Evolutionary conservation across 2,797 vertebrate species (phyloP).

Genomic region (Gambusia yucatana): DNA sequence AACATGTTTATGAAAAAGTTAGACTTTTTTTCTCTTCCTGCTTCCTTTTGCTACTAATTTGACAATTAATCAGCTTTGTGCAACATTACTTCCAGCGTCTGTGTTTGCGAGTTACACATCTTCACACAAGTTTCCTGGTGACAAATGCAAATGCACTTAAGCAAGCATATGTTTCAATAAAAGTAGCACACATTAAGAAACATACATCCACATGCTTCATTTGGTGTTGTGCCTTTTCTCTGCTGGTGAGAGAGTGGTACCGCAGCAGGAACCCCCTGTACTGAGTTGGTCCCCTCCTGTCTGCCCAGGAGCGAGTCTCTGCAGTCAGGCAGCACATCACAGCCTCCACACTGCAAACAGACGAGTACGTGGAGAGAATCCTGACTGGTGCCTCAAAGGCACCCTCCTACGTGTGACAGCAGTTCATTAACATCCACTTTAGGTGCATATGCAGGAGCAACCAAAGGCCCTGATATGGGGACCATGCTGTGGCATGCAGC

Average conservation of each 20-base stretch:
- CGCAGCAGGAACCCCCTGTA: constrained; percentile 73
- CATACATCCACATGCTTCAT: constrained; percentile 10
- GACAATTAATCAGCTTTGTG: constrained; percentile 8
- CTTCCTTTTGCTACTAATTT: constrained; percentile 26
- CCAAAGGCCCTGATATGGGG: constrained; percentile 39
- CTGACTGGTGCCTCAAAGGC: constrained; percentile 75
- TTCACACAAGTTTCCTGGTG: constrained; percentile 11
- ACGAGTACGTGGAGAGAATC: constrained; percentile 76
- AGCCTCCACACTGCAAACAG: constrained; percentile 76
- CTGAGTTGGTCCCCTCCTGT: constrained; percentile 71
- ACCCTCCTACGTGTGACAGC: constrained; percentile 72
- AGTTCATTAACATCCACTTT: constrained; percentile 76
- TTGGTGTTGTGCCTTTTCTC: constrained; percentile 46
- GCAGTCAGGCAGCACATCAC: constrained; percentile 78
- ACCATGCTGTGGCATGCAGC: constrained; percentile 25
- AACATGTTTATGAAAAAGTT: constrained; percentile 2
- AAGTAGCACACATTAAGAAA: constrained; percentile 17
- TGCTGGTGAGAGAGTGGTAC: constrained; percentile 60
- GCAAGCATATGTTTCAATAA: constrained; percentile 15
- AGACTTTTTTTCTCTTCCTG: not conserved
- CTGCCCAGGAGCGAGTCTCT: constrained; percentile 72
- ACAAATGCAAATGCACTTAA: constrained; percentile 30
- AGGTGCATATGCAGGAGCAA: constrained; percentile 54
- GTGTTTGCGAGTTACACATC: constrained; percentile 4
- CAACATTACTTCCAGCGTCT: not conserved